Conservation (phyloP, 2,797 vertebrate species). For the Pseudochirops cupreus region DNA sequence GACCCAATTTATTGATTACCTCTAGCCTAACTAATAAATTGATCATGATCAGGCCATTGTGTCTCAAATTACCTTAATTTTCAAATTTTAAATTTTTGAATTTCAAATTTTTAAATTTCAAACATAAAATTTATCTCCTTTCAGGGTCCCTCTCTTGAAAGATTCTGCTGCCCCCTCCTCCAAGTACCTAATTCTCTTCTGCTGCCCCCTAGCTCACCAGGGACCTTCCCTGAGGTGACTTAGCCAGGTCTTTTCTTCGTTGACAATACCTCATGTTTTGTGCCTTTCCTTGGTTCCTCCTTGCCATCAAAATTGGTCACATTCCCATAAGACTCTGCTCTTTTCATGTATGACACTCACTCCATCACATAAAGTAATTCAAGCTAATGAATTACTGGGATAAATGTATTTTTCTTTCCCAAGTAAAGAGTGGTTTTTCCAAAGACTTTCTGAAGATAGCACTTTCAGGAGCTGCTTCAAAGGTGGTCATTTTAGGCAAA, state of each 20-base stretch:
- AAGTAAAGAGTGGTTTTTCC: background rate
- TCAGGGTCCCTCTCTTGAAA: background rate
- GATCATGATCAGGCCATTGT: background rate
- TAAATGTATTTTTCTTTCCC: background rate
- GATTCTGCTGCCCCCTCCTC: background rate
- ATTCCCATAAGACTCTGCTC: conserved; percentile 15
- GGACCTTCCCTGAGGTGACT: background rate
- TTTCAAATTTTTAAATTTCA: background rate
- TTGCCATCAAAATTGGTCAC: background rate
- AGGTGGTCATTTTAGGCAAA: background rate
- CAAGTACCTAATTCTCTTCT: background rate
- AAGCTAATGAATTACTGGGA: conserved; percentile 7
- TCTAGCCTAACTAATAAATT: background rate
- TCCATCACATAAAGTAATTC: background rate
- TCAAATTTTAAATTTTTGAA: background rate
- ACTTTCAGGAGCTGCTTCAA: background rate
- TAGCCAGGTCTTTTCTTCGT: background rate
- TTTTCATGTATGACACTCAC: background rate
- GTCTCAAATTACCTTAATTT: background rate
- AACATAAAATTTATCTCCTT: background rate
- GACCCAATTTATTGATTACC: background rate
- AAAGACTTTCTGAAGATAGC: background rate
- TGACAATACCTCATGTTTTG: background rate
- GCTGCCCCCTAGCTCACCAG: background rate
- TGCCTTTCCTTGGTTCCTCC: conserved; percentile 13